Conservation (phyloP, 2,113 vertebrate genomes). For the Morphnarchus princeps region DNA sequence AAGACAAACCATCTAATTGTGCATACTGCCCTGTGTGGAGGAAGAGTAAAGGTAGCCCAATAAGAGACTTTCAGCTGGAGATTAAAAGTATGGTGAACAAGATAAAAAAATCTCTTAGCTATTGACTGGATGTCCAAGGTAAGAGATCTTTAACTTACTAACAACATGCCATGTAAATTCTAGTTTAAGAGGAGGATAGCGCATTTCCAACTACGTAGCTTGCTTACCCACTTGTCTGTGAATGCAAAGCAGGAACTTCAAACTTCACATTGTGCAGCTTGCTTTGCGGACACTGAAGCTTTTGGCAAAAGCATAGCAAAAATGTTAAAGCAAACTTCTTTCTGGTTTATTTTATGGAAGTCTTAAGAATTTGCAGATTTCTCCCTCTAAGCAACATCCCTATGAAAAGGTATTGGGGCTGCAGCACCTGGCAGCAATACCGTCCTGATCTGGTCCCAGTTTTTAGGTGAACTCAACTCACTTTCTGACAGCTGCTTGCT, state of each 20-base stretch:
- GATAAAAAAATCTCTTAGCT: not conserved
- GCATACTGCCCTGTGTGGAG: not conserved
- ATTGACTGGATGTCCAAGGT: not conserved
- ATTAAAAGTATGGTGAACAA: not conserved
- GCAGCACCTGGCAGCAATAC: not conserved
- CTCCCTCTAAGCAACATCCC: not conserved
- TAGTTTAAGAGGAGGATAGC: constrained; percentile 66
- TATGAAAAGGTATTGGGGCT: not conserved
- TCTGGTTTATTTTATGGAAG: not conserved
- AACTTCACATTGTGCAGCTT: constrained; percentile 39
- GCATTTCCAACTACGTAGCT: constrained; percentile 67
- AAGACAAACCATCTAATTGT: not conserved
- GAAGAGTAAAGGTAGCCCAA: not conserved
- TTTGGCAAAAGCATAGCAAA: constrained; percentile 53
- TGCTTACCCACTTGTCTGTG: constrained; percentile 66
- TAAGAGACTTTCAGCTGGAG: not conserved
- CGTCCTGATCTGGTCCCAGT: not conserved
- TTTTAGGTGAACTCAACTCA: not conserved
- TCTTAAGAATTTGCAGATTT: not conserved
- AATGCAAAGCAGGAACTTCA: constrained; percentile 50
- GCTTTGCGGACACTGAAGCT: constrained; percentile 74
- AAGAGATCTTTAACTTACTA: not conserved
- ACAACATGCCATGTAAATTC: rapidly evolving
- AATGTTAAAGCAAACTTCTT: not conserved
- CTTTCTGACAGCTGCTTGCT: not conserved